Base-by-base conservation (phyloP, 2,888 invertebrate genomes). In the Timema podura region DNA sequence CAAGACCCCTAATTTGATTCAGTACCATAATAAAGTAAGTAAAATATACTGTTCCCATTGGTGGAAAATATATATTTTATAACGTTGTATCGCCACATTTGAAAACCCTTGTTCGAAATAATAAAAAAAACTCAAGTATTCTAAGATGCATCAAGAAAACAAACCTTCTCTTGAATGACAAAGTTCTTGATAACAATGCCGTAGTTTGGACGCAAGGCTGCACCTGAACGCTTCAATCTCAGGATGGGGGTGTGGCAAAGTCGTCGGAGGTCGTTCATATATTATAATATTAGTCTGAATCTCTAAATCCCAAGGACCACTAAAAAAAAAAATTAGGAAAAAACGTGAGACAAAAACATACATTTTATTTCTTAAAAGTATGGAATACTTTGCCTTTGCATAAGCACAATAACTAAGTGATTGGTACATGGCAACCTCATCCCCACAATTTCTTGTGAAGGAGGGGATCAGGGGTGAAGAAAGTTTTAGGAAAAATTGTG, bases 221-320 rank as follows among this genome's bases (percentile, higher is more conserved):
- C 92, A 92, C 73, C 98, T 86, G 76, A 91, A 86, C n/a, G 90
- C 89, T 81, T 98, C 97, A 65, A 94, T 89, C 80, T 97, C 96
- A 0, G 98, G 97, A 85, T 97, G 95, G 16, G 97, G 94, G 78
- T 97, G 96, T 70, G 93, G 91, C 73, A 92, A 85, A 74, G 90
- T 88, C 74, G 92, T 91, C 0, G 94, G 94, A 15, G 92, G 89
- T 73, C 95, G 85, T 81, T 97, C 97, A 79, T 88, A 89, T 76
- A 95, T 91, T 67, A 96, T 91, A 72, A 93, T 93, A 86, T 97
- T 97, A 54, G 96, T 96, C 66, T 91, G 89, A 70, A 96, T 89
- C 80, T 96, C 96, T 78, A 98, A 86, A 81, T 98, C 96, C 96
- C 97, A 98, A 6, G 95, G 96, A 5, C 96, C 95, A 48, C 85